Conservation (phyloP, 1,140 invertebrate species). For the Rhagoletis zephyria region DNA sequence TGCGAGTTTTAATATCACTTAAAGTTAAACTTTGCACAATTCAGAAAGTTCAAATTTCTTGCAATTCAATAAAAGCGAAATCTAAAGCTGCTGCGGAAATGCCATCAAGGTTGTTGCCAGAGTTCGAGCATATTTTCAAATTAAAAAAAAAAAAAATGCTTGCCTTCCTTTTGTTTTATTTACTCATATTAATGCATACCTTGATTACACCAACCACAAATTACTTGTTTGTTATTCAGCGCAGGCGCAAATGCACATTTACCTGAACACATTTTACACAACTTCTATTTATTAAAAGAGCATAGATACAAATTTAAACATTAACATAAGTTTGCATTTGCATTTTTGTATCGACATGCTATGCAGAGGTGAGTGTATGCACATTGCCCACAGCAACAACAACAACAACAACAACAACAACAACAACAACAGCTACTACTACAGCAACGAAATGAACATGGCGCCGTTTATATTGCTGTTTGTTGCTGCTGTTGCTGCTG, state of each 20-base stretch:
- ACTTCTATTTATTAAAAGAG: neutral
- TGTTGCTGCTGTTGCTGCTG: too few relatives aligned
- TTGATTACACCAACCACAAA: constrained; percentile 17
- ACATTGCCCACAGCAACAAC: neutral
- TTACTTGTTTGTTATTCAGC: neutral
- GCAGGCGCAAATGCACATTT: neutral
- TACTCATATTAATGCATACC: neutral
- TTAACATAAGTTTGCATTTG: constrained; percentile 17
- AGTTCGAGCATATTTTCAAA: too few relatives aligned
- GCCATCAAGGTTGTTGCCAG: too few relatives aligned
- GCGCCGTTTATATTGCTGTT: neutral
- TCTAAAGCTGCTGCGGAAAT: too few relatives aligned
- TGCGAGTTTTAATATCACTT: too few relatives aligned
- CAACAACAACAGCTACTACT: too few relatives aligned
- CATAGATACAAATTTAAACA: constrained; percentile 13
- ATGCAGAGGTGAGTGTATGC: neutral
- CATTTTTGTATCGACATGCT: neutral
- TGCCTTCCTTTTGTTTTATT: neutral
- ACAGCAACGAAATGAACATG: neutral
- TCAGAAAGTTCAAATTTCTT: too few relatives aligned
- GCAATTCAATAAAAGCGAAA: too few relatives aligned
- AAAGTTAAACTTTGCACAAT: too few relatives aligned
- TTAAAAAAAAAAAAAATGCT: too few relatives aligned
- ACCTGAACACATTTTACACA: neutral
- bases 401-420: neutral